phyloP scores from a whole-genome alignment of 2,113 vertebrate genomes.

The Ceratotherium simum region DNA sequence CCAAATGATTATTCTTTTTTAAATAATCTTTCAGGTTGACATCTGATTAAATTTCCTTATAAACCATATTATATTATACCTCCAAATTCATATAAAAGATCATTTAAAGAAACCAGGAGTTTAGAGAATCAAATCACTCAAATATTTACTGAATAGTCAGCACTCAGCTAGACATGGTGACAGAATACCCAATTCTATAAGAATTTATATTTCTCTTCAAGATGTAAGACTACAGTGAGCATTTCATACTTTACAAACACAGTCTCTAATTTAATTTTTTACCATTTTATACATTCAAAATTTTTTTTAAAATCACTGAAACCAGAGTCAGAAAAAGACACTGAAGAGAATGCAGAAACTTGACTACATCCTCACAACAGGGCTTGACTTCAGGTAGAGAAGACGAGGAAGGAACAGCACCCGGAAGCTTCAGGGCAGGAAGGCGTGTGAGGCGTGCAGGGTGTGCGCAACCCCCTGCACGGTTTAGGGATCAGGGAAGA shows the following conservation, averaged over 20 bases:
- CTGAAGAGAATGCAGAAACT: neutral
- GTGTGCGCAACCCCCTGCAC: neutral
- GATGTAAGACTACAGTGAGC: neutral
- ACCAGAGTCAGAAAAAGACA: neutral
- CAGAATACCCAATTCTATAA: neutral
- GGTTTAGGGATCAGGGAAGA: neutral
- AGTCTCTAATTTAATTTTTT: neutral
- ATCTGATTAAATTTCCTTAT: neutral
- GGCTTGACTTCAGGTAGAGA: neutral
- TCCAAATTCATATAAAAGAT: neutral
- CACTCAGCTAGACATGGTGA: too few relatives aligned
- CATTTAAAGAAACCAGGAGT: neutral
- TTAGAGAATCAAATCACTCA: neutral
- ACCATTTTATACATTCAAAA: neutral
- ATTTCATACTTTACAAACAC: neutral
- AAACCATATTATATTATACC: neutral
- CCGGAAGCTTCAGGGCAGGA: neutral
- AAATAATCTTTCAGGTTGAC: neutral
- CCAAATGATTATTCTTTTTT: neutral
- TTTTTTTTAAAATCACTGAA: neutral
- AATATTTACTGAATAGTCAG: neutral
- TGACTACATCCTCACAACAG: neutral
- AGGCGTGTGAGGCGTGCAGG: rapidly evolving
- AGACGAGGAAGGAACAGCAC: neutral
- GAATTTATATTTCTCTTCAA: neutral